Evolutionary conservation across 2,888 invertebrate genomes (phyloP), one percentile per base, ranked within the genome.

Genomic region (Pseudeuparius sepicola): DNA sequence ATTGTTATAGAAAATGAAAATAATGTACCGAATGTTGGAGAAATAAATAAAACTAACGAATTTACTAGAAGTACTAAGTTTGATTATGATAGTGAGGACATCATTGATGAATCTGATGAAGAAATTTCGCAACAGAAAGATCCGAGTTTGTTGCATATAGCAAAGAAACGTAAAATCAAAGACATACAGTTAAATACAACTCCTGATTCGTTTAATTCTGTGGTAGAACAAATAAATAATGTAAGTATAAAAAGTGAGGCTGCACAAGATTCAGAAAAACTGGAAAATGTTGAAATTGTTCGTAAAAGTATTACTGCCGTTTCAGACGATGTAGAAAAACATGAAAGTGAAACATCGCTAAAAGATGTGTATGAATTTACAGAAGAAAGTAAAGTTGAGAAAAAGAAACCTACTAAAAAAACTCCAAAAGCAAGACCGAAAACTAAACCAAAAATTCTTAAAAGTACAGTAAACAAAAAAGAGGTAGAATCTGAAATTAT

Each of bases 21-120:
- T 14, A 37, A 40, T 23, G 9, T 7, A 14, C 25, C 18, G 9
- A 26, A 15, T 12, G 13, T 14, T 18, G 16, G 18, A 15, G 17
- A 15, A 13, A 20, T 16, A 13, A 31, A 10, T 15, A 13, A 16
- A 15, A 16, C n/a, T 13, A 25, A 34, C 3, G 25, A 24, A 37
- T 17, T 27, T 16, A 28, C 23, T 28, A 37, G 33, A 34, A 41
- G 41, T 27, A 46, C 51, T 46, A 46, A 44, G 28, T 41, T 43
- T 28, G 55, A 55, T 45, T 63, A 64, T 43, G 76, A 80, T 48
- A 75, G 73, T 52, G 80, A 84, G 48, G 85, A 85, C 56, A 64
- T 75, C 39, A 66, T 78, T 33, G 71, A 49, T 33, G 57, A 56
- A 45, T 61, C 61, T 16, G 62, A 62, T 43, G 61, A 62, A 16